Evolutionary conservation across 2,888 invertebrate genomes (phyloP).

Genomic region (Lepidocyrtinus sp.): DNA sequence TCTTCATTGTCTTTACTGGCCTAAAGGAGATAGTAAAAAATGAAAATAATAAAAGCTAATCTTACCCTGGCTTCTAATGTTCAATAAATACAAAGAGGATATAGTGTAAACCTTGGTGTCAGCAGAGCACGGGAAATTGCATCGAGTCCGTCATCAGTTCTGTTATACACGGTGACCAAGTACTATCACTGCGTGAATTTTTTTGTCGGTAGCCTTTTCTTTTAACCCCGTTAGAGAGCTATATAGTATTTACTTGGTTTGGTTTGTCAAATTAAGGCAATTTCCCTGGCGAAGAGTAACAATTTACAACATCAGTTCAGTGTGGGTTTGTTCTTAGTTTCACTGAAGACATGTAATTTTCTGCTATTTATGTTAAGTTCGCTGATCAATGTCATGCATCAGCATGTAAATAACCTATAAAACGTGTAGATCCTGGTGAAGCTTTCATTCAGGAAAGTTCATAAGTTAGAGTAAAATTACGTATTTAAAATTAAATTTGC

Average conservation of each 20-base stretch:
- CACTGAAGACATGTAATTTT: too few species aligned
- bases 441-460: too few species aligned
- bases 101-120: not conserved
- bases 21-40: constrained; percentile 1
- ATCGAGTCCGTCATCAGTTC: not conserved
- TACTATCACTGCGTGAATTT: not conserved
- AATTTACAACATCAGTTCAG: constrained; percentile 12
- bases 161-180: not conserved
- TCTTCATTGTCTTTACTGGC: constrained; percentile 8
- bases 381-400: too few species aligned
- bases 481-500: too few species aligned
- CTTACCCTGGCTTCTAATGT: constrained; percentile 1
- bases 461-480: too few species aligned
- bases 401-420: too few species aligned
- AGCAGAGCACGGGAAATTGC: not conserved
- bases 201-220: not conserved
- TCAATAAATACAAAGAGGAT: not conserved
- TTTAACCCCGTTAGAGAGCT: constrained; percentile 21
- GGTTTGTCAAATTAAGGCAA: not conserved
- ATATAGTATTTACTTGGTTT: not conserved
- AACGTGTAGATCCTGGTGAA: too few species aligned
- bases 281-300: not conserved
- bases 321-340: constrained; percentile 15
- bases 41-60: constrained; percentile 10
- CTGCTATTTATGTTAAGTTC: too few species aligned